Base-by-base conservation (phyloP, 2,888 invertebrate species). In the Dusona sp. region DNA sequence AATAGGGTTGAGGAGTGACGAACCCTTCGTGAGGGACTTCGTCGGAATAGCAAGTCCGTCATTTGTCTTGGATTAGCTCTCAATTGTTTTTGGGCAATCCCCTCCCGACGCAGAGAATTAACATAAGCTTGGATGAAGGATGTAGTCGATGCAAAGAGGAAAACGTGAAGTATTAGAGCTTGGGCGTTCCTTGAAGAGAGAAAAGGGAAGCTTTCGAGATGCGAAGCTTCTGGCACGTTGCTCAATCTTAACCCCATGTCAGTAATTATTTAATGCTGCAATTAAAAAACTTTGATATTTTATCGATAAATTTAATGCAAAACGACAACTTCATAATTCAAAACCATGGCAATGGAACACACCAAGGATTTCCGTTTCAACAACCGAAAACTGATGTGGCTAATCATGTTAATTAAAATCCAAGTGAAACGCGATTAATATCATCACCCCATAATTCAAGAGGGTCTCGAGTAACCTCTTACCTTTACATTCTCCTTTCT, bases 121-220 rank as follows among this genome's bases (percentile, higher is more conserved):
- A 93, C 94, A 94, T 94, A 94, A 94, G 94, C 93, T 93, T 88
- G 93, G 93, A 93, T 94, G 93, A 94, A 93, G 92, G 93, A 93
- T 93, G 93, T 92, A 90, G 89, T n/a, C 42, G 57, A 61, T 51
- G 70, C 64, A 70, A 89, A 91, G 90, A 91, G 80, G 81, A 77
- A 84, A 78, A 72, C 42, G 67, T 74, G 61, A 73, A 64, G 73
- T 68, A 81, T 74, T 51, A 72, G 80, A 68, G 61, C 73, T 67
- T 25, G 74, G 54, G 36, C 57, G 38, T 74, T 74, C 22, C 77
- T 78, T 16, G 54, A 45, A 61, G 7, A 75, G 33, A 45, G 61
- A 64, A 61, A 61, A n/a, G 38, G 19, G 42, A 61, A 57, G 57
- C 57, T 38, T 57, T 33, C 33, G 25, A 78, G 79, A 86, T 87